phyloP scores from a whole-genome alignment of 2,113 vertebrate genomes.

The Bujurquina vittata region DNA sequence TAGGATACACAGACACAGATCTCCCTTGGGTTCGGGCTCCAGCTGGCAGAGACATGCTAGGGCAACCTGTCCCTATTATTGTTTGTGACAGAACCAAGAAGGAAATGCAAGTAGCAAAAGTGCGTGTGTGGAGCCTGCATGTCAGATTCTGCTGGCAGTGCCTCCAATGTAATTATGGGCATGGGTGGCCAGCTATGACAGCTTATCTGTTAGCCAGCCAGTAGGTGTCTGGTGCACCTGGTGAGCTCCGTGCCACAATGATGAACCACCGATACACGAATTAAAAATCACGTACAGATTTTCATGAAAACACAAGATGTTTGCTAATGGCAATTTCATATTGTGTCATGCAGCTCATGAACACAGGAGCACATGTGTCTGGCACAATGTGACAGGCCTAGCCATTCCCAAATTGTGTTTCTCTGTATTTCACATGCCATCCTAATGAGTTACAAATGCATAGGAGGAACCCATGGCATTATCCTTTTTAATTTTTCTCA shows the following conservation, averaged over 20 bases:
- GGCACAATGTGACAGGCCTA: conserved; percentile 13
- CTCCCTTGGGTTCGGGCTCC: conserved; percentile 64
- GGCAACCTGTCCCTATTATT: conserved; percentile 71
- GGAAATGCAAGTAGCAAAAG: conserved; percentile 69
- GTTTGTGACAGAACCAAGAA: conserved; percentile 78
- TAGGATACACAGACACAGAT: conserved; percentile 44
- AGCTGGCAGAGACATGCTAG: conserved; percentile 72
- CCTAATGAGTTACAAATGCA: conserved; percentile 45
- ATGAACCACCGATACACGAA: conserved; percentile 59
- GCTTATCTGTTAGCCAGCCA: conserved; percentile 80
- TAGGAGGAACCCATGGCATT: conserved; percentile 35
- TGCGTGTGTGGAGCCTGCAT: conserved; percentile 48
- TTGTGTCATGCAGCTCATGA: conserved; percentile 24
- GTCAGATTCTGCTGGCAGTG: conserved; percentile 71
- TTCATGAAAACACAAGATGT: conserved; percentile 25
- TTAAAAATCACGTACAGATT: conserved; percentile 51
- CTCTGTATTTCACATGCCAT: conserved; percentile 27
- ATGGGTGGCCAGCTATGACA: conserved; percentile 80
- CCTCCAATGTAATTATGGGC: conserved; percentile 79
- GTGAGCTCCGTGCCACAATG: conserved; percentile 56
- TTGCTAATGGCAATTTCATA: conserved; percentile 17
- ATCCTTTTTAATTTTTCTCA: conserved; percentile 63
- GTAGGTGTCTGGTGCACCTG: conserved; percentile 71
- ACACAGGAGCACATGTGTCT: conserved; percentile 1
- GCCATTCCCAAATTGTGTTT: conserved; percentile 36